phyloP scores from a whole-genome alignment of 2,888 invertebrate species.

The Nezara viridula region DNA sequence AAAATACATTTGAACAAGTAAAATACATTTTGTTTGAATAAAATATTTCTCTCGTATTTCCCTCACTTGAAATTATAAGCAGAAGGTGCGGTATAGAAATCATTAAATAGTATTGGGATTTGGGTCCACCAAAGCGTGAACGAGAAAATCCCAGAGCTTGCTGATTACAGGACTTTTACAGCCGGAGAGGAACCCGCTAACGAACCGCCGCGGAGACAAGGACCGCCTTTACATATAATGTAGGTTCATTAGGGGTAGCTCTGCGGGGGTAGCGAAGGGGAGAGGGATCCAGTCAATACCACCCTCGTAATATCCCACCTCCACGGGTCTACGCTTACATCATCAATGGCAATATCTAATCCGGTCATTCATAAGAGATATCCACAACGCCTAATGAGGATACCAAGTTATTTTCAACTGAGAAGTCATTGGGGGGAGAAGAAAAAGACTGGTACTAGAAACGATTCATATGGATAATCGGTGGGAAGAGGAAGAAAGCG shows the following conservation, averaged over 20 bases:
- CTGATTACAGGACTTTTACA: conserved; percentile 16
- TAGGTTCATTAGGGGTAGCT: conserved; percentile 12
- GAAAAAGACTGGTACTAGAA: not conserved
- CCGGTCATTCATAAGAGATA: not conserved
- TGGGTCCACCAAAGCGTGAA: not conserved
- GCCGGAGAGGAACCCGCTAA: not conserved
- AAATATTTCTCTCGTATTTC: not conserved
- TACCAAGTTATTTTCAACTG: not conserved
- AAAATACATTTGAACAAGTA: no score
- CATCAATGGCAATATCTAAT: not conserved
- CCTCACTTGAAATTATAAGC: not conserved
- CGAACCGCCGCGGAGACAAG: not conserved
- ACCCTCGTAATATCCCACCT: not conserved
- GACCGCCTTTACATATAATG: not conserved
- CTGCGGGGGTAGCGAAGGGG: not conserved
- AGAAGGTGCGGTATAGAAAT: not conserved
- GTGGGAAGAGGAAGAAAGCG: no score
- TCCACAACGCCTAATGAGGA: not conserved
- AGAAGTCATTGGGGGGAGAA: not conserved
- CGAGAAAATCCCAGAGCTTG: conserved; percentile 13
- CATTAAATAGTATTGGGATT: not conserved
- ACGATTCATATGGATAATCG: not conserved
- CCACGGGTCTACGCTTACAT: not conserved
- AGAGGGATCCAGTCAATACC: not conserved
- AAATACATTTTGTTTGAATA: no score